Evolutionary conservation across 1,140 invertebrate species (phyloP), one percentile per base, ranked within the genome.

Genomic region (Drosophila busckii): DNA sequence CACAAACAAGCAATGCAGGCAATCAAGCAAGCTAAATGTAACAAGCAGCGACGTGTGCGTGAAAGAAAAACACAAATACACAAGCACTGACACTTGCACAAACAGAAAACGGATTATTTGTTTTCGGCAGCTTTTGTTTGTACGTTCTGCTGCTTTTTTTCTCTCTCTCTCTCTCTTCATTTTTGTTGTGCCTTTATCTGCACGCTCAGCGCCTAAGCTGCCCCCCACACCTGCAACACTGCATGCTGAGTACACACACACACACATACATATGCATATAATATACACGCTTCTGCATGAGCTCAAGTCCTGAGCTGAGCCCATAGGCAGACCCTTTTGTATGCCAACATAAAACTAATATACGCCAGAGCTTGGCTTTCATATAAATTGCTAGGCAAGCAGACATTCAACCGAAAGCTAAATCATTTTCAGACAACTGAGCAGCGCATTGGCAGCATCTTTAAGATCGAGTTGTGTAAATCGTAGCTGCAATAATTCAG

Each of bases 61-160:
- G 42, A 46, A 46, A 60, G 12, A 44, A 68, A 55, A 31, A 46
- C 25, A 60, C 19, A 35, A 9, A 23, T 16, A 13, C 16, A 38
- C 13, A 41, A 15, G 46, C 54, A 41, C 13, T 55, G 32, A 46
- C 37, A 54, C 41, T 41, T 50, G 10, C 13, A 13, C 28, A 42
- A 32, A 38, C 40, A 62, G 55, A 41, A 60, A 60, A 64, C 55
- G 65, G 68, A 78, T 78, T 78, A 78, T 78, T 78, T 78, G 73
- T 78, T 78, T 78, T 78, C 60, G 68, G 68, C 73, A 73, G 73
- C 73, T 63, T 71, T 73, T 80, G 63, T 80, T 75, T 80, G 73
- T 49, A 56, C 42, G 48, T 35, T 23, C 25, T 32, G 32, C 40
- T 35, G 37, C 32, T 50, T 52, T 53, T 73, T 32, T 35, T 46